phyloP scores from a whole-genome alignment of 2,888 invertebrate genomes.

The Pseudococcus longispinus region DNA sequence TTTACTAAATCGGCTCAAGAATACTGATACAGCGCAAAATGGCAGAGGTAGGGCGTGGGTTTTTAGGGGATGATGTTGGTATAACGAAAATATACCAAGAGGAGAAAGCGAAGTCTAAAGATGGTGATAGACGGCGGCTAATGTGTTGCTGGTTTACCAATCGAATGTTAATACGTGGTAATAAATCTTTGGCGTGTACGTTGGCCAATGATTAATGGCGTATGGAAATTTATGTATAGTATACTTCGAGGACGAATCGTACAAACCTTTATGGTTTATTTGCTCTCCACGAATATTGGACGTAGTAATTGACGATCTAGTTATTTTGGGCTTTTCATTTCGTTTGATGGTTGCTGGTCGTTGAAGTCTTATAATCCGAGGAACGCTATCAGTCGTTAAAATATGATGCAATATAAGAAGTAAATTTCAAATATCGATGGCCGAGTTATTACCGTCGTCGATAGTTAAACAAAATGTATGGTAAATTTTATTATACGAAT shows the following conservation, averaged over 20 bases:
- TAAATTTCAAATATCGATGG: not conserved
- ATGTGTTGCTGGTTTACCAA: conserved; percentile 9
- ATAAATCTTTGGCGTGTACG: conserved; percentile 27
- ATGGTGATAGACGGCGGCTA: conserved; percentile 19
- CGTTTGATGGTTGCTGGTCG: not conserved
- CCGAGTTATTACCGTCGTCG: not conserved
- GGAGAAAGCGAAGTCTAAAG: not conserved
- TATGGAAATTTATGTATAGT: not conserved
- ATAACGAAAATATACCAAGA: not conserved
- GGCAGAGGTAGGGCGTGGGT: not conserved
- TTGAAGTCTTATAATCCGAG: not conserved
- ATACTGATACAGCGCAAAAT: not conserved
- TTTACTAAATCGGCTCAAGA: not conserved
- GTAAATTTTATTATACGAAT: not conserved
- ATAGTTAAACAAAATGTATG: not conserved
- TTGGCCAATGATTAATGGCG: conserved; percentile 21
- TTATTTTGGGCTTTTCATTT: not conserved
- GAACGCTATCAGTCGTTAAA: not conserved
- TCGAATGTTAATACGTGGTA: conserved; percentile 21
- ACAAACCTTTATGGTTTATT: not conserved
- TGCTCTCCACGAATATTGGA: not conserved
- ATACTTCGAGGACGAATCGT: not conserved
- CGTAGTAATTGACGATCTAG: not conserved
- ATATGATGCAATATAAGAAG: not conserved
- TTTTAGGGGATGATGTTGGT: not conserved